Conservation (phyloP, 2,888 invertebrate genomes). For the Syrista parreyssii region DNA sequence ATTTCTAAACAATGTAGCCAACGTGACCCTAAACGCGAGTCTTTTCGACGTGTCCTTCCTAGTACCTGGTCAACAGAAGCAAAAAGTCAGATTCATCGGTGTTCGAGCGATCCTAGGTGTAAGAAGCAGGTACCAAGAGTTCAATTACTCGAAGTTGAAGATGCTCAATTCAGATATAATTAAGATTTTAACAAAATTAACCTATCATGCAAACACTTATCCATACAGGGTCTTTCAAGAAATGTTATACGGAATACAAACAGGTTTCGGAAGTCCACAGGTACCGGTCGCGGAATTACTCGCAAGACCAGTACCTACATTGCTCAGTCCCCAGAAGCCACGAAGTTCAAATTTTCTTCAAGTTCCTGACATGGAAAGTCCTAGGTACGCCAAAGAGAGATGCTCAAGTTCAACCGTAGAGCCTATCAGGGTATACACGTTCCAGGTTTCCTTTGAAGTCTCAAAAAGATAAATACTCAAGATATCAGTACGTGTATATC, state of each 20-base stretch:
- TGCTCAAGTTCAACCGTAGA: background rate
- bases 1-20: slow-evolving; percentile 86
- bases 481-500: background rate
- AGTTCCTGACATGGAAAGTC: slow-evolving; percentile 90
- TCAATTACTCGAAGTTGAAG: background rate
- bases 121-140: slow-evolving; percentile 77
- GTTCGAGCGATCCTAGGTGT: slow-evolving; percentile 93
- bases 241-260: slow-evolving; percentile 94
- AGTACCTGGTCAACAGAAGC: slow-evolving; percentile 88
- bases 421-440: background rate
- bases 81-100: slow-evolving; percentile 90
- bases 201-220: background rate
- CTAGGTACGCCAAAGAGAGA: slow-evolving; percentile 66
- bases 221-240: slow-evolving; percentile 84
- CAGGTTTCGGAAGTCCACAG: slow-evolving; percentile 93
- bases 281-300: slow-evolving; percentile 91
- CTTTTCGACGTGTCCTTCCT: slow-evolving; percentile 92
- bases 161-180: background rate
- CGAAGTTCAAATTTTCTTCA: slow-evolving; percentile 93
- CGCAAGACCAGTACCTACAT: slow-evolving; percentile 86
- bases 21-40: slow-evolving; percentile 81
- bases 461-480: background rate
- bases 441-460: background rate
- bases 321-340: slow-evolving; percentile 87
- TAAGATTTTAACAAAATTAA: background rate